Percentiles rank a stretch among this genome's conserved stretches.
Conservation (phyloP, 2,113 vertebrate genomes). For the Phrynosoma blainvillii region DNA sequence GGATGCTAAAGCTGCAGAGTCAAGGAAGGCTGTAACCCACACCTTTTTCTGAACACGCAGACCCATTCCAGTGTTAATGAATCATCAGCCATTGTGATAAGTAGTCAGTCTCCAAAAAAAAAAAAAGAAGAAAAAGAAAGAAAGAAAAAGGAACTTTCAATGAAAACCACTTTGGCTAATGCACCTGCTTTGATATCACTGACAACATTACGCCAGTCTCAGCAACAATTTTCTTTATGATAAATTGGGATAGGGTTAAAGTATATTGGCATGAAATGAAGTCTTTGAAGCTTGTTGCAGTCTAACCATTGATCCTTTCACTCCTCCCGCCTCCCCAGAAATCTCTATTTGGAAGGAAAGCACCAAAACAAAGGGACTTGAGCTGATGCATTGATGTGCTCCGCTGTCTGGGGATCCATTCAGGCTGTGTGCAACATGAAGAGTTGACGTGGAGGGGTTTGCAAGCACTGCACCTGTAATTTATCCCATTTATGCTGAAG, state of each 20-base stretch:
- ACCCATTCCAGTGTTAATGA: neutral
- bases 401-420: neutral
- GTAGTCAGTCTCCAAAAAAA: neutral
- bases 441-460: neutral
- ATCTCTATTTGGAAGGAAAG: neutral
- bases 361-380: neutral
- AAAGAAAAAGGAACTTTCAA: neutral
- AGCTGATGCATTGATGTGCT: too few relatives aligned
- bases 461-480: slow-evolving; percentile 1
- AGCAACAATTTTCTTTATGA: neutral
- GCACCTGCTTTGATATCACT: neutral
- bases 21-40: too few relatives aligned
- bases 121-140: too few relatives aligned
- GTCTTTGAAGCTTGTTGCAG: neutral
- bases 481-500: slow-evolving; percentile 22
- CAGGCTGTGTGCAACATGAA: slow-evolving; percentile 1
- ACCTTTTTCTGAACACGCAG: neutral
- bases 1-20: too few relatives aligned
- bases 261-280: neutral
- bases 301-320: neutral
- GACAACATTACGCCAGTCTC: neutral
- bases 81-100: neutral
- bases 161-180: slow-evolving; percentile 6
- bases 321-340: neutral
- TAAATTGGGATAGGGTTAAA: neutral